phyloP scores from a whole-genome alignment of 2,888 invertebrate species.

The Argyresthia albistria region DNA sequence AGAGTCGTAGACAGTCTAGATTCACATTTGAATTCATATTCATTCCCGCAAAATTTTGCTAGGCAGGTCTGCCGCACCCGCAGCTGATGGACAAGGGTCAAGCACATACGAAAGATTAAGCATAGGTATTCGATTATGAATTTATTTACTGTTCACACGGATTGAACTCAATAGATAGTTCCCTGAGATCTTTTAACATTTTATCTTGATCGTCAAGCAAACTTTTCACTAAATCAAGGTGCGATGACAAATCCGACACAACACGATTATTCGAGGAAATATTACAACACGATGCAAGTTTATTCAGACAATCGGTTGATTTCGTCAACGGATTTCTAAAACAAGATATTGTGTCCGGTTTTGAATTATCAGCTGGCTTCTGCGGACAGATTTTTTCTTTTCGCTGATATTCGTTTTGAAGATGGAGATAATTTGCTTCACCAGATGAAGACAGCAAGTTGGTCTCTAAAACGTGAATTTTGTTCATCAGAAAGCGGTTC shows the following conservation, averaged over 20 bases:
- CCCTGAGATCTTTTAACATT: slow-evolving; percentile 29
- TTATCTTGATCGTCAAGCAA: slow-evolving; percentile 35
- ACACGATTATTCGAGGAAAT: not conserved
- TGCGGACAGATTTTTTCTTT: slow-evolving; percentile 1
- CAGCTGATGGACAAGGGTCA: no score
- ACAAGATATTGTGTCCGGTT: no score
- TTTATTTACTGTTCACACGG: slow-evolving; percentile 6
- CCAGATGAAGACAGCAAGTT: slow-evolving; percentile 19
- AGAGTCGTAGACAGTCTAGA: no score
- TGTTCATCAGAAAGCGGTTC: slow-evolving; percentile 33
- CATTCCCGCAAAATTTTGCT: no score
- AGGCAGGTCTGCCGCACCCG: no score
- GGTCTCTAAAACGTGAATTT: slow-evolving; percentile 30
- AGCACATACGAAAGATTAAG: no score
- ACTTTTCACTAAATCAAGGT: slow-evolving; percentile 31
- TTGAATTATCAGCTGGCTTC: slow-evolving; percentile 6
- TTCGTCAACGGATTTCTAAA: no score
- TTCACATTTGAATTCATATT: no score
- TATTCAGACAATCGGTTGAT: no score
- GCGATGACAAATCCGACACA: slow-evolving; percentile 18
- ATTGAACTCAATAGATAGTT: slow-evolving; percentile 22
- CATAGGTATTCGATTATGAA: no score
- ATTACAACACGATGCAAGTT: no score
- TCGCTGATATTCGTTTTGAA: not conserved
- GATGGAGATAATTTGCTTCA: no score